Evolutionary conservation across 2,113 vertebrate genomes (phyloP).

Genomic region (Emydocephalus ijimae): DNA sequence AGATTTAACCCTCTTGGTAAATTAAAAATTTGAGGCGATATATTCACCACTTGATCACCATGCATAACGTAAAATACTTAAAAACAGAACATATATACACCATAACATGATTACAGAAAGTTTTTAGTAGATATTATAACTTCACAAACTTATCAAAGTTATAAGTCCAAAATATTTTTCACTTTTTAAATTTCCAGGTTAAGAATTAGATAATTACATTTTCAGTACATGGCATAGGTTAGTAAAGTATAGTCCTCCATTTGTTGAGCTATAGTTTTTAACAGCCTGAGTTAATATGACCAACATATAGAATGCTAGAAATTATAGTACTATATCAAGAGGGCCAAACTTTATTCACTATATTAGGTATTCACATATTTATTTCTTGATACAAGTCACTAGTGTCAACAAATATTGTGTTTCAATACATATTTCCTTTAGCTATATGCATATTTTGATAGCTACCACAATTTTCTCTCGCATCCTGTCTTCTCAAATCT

Average conservation of each 20-base stretch:
- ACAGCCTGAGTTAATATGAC: not conserved
- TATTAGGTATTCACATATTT: not conserved
- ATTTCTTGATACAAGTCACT: slow-evolving; percentile 9
- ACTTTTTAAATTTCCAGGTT: not conserved
- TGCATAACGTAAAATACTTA: not conserved
- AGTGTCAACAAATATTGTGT: not conserved
- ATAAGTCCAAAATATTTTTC: slow-evolving; percentile 25
- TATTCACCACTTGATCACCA: slow-evolving; percentile 3
- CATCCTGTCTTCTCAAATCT: not conserved
- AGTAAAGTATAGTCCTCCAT: not conserved
- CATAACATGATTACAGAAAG: slow-evolving; percentile 20
- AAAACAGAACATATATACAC: slow-evolving; percentile 5
- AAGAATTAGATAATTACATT: not conserved
- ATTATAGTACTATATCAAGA: not conserved
- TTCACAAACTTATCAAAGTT: slow-evolving; percentile 9
- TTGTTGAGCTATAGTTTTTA: not conserved
- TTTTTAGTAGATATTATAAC: slow-evolving; percentile 21
- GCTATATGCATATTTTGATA: slow-evolving; percentile 13
- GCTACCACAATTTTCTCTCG: not conserved
- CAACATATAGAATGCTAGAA: not conserved
- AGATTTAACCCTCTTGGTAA: not conserved
- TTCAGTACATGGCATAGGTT: slow-evolving; percentile 19
- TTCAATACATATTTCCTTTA: slow-evolving; percentile 4
- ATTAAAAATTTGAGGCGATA: not conserved
- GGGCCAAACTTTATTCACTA: not conserved